Evolutionary conservation across 2,888 invertebrate species (phyloP), one percentile per base, ranked within the genome.

Genomic region (Himalopsyche tibetana): DNA sequence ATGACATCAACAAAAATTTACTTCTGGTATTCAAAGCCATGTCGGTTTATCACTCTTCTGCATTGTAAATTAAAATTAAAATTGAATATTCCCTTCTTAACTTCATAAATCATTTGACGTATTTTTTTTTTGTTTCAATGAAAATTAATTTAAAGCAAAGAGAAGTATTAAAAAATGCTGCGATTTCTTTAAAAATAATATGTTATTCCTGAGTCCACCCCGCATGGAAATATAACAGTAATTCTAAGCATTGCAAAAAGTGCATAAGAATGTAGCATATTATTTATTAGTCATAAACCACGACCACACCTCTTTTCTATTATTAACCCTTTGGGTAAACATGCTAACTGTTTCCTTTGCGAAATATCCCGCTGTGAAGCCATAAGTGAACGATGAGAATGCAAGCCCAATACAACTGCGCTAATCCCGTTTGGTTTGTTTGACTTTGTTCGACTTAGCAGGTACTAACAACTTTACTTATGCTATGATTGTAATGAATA

Each of bases 361-460:
- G 74, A 85, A 85, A 85, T 85, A 51, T 38, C 85, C 85, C 82
- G 87, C 83, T 36, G 87, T 55, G 85, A 63, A 11, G 55, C 56
- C 83, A 28, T 40, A 55, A 55, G 56, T 56, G 82, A 86, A 84
- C 84, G 74, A 74, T 82, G 69, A 38, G n/a, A 82, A 80, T 74
- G 40, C 69, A 63, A 40, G 82, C 80, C 69, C 80, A 80, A 83
- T 79, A 79, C 38, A 84, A 28, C 69, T 74, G 84, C 81, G 56
- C 55, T 87, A 85, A 87, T 82, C 85, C 85, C 80, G 56, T 85
- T 85, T 63, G 74, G 56, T 81, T 55, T 55, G 51, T 79, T 42
- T 74, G 74, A 79, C 38, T 74, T 45, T 84, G 69, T 82, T n/a
- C 55, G 45, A 17, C 28, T 84, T 80, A 80, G 19, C 79, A 69